Base-by-base conservation (phyloP, 2,888 invertebrate genomes). In the Sminthurinus aureus region DNA sequence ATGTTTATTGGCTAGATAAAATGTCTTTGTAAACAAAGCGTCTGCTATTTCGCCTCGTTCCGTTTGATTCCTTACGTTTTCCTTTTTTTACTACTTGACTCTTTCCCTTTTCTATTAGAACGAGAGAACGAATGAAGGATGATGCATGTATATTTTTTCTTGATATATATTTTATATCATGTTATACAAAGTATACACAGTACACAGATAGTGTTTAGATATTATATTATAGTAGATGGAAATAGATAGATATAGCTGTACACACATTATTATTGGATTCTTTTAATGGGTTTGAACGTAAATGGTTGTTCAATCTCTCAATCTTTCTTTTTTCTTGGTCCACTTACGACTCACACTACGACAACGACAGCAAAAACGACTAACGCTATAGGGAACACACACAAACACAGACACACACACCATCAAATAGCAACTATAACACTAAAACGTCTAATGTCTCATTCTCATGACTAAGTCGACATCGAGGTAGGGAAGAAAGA, bases 1-100 rank as follows among this genome's bases (percentile, higher is more conserved):
- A 71, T 71, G 71, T 71, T 71, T 71, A 71, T 71, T 71, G 71
- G 71, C 71, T 71, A 71, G 71, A 71, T 71, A 71, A 71, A 71
- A 71, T 71, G 71, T 71, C 71, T 71, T 26, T 24, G 71, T 71
- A 71, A 71, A 71, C 71, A 71, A 71, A 71, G 71, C 71, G 71
- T 71, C 71, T 71, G 71, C 24, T 71, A 71, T 71, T 71, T 24
- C 24, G 22, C 24, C 71, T 24, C 24, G n/a, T 67, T 20, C 67
- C 22, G 22, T 22, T 20, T 67, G n/a, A 20, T 67, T 67, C 24
- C 24, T 24, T 71, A n/a, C 67, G 38, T 71, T 24, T 71, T 24
- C 71, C 24, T 71, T 71, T 71, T 71, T 71, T 71, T 71, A 71
- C 71, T 71, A 71, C 71, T 71, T 71, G 71, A 71, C 71, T 71